A percentile compares a stretch with the other conserved stretches of the same genome.
These are phyloP conservation scores for Gambusia affinis DNA, from an alignment of 2,113 vertebrate species.

Conservation along the genomic window DNA sequence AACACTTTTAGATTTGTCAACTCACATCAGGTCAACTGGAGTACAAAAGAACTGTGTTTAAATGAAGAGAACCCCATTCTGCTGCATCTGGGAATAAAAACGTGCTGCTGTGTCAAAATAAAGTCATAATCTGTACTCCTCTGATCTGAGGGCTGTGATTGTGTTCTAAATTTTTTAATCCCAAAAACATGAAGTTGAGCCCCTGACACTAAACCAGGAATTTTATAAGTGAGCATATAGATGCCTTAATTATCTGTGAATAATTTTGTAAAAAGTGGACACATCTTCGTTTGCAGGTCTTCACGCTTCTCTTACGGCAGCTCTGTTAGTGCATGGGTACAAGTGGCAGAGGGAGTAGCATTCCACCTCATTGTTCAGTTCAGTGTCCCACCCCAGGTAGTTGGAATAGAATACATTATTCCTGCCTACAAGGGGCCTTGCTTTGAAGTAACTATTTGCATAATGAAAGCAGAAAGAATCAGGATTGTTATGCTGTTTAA, in stretches of 20 bases:
- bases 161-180: not conserved
- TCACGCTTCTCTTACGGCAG: not conserved
- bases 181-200: not conserved
- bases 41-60: not conserved
- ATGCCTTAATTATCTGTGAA: not conserved
- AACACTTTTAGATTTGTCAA: not conserved
- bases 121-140: too few species aligned
- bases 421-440: slow-evolving; percentile 63
- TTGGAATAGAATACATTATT: slow-evolving; percentile 78
- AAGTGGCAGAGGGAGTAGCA: slow-evolving; percentile 26
- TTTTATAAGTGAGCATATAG: not conserved
- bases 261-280: not conserved
- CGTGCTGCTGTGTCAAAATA: not conserved
- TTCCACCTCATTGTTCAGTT: slow-evolving; percentile 32
- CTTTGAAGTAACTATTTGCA: slow-evolving; percentile 78
- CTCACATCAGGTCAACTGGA: too few species aligned
- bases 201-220: not conserved
- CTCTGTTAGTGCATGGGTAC: not conserved
- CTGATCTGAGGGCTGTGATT: not conserved
- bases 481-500: slow-evolving; percentile 65
- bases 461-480: slow-evolving; percentile 73
- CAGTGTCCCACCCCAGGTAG: slow-evolving; percentile 69
- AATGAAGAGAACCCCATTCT: not conserved
- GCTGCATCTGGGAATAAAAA: not conserved
- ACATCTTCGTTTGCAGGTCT: not conserved